Base-by-base conservation (phyloP, 35 echinoderm and acorn worm genomes). In the Hemicentrotus pulcherrimus region DNA sequence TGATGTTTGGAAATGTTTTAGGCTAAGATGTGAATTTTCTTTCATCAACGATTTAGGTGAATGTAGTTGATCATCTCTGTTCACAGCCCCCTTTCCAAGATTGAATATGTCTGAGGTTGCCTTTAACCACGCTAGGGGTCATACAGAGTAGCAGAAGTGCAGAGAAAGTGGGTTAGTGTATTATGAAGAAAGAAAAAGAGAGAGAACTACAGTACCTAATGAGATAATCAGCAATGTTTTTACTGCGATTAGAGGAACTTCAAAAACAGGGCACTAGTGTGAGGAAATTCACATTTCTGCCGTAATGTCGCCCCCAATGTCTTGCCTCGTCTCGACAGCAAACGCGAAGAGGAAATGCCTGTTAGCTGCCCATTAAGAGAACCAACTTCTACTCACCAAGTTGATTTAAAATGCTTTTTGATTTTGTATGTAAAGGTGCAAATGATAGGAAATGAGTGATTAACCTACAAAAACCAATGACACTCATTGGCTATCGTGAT, bases 281-380 rank as follows among this genome's bases (percentile, higher is more conserved):
- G 88, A 90, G 88, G 88, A 90, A 90, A 90, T 90, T 90, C 46
- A 90, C 46, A 47, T 90, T 90, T 90, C 88, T 90, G 46, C 46
- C 31, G 16, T 33, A 90, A 90, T 47, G 46, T 47, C 32, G 46
- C 88, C 88, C 88, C 32, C 88, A 24, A 47, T 90, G 46, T 90
- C 88, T 90, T 90, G 32, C 88, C 31, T 90, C 88, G 32, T 90
- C 88, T 90, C 46, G 32, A 15, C 46, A 19, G 32, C 46, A 45
- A 47, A 90, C 88, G 32, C 12, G 32, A 30, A 47, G 46, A 47
- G 88, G 46, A 47, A 45, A 9, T 47, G 46, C 32, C 46, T 90
- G 32, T 45, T 47, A 47, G 32, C n/a, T 33, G 88, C 88, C 12
- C 32, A 90, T 47, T 33, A 90, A 9, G 32, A 6, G 88, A 15